phyloP scores from a whole-genome alignment of 2,113 vertebrate genomes.

The Bombycilla garrulus region DNA sequence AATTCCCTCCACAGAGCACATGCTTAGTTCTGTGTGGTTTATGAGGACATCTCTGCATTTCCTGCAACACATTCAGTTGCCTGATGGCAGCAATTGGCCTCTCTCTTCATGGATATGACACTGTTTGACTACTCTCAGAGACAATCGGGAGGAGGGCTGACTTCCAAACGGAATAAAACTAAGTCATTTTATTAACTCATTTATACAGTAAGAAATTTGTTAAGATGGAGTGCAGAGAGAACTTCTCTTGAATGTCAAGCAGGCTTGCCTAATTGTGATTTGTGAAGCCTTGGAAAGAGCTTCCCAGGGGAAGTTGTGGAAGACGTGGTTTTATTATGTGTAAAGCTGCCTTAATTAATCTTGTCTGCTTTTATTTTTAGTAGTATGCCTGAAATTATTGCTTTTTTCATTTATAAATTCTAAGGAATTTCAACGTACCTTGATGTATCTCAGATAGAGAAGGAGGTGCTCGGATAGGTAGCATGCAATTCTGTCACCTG shows the following conservation, averaged over 20 bases:
- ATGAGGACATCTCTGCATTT: not conserved
- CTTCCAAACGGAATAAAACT: not conserved
- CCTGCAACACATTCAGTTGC: not conserved
- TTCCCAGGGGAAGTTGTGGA: not conserved
- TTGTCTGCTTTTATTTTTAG: not conserved
- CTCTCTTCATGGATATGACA: not conserved
- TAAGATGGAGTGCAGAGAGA: not conserved
- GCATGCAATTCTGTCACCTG: not conserved
- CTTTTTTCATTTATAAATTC: not conserved
- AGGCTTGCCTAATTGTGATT: not conserved
- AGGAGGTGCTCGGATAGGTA: not conserved
- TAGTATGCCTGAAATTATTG: not conserved
- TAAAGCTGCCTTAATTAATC: not conserved
- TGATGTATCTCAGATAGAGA: not conserved
- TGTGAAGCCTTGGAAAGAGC: not conserved
- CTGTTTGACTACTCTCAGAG: not conserved
- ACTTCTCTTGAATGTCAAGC: not conserved
- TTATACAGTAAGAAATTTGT: not conserved
- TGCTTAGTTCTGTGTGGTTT: not conserved
- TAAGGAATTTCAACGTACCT: not conserved
- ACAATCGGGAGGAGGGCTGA: not conserved
- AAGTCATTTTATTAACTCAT: not conserved
- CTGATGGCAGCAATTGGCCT: not conserved
- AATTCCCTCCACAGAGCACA: not conserved
- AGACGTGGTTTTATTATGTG: not conserved